Conservation (phyloP, 2,797 vertebrate genomes). For the Danionella dracula region DNA sequence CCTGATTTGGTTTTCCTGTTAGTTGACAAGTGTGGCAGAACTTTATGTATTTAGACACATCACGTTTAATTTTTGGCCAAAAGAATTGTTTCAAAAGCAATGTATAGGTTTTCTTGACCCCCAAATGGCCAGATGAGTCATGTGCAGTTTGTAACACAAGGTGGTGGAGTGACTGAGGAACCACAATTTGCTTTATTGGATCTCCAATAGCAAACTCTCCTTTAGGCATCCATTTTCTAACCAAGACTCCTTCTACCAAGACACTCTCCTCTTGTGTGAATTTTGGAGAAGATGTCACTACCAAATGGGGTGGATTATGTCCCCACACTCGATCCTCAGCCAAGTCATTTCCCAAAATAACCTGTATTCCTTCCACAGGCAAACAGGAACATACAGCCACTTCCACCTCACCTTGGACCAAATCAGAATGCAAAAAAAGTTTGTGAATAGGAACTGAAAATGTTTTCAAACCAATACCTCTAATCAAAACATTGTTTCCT, state of each 20-base stretch:
- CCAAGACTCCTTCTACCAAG: neutral
- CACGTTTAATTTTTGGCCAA: neutral
- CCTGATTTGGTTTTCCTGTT: neutral
- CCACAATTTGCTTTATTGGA: neutral
- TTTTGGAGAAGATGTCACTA: neutral
- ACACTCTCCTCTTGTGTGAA: too few species aligned
- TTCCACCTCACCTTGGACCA: neutral
- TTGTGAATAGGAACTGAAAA: neutral
- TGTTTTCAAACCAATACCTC: neutral
- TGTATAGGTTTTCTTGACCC: neutral
- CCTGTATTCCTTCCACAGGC: slow-evolving; percentile 1
- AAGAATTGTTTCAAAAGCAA: neutral
- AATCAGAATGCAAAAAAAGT: neutral
- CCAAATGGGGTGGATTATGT: neutral
- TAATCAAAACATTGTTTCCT: neutral
- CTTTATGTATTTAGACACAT: neutral
- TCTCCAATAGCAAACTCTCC: neutral
- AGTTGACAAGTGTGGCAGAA: neutral
- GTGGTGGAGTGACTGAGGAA: neutral
- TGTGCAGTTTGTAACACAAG: neutral
- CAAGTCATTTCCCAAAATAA: slow-evolving; percentile 22
- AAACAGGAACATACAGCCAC: neutral
- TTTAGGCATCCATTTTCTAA: neutral
- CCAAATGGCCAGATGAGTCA: slow-evolving; percentile 8
- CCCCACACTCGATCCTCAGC: neutral